Evolutionary conservation across 2,888 invertebrate species (phyloP), one percentile per base, ranked within the genome.

Genomic region (Drosophila heteroneura): DNA sequence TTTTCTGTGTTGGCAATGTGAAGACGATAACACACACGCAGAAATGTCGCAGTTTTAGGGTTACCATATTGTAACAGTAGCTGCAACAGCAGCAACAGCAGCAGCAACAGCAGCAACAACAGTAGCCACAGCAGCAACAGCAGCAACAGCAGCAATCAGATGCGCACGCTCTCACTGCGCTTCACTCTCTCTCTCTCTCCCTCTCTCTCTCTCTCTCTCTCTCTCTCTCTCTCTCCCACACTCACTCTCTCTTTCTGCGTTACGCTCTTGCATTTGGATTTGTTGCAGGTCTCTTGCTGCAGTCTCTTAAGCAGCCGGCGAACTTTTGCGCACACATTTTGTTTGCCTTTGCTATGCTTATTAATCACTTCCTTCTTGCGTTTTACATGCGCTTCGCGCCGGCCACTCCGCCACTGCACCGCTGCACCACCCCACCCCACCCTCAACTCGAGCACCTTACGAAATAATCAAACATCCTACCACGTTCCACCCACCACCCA

Each of bases 321-420:
- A 60, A 63, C 33, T 74, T 81, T 74, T 49, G 39, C 32, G 60
- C 51, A 72, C 61, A 66, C 62, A 39, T 52, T 68, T 75, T 77
- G 65, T 71, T 77, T 77, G 74, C 73, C 57, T 82, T 76, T 53
- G 73, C 70, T 52, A 12, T 71, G 82, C 74, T 82, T 79, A 88
- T 84, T 88, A 88, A 88, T 84, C 77, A 85, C 85, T 84, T 84
- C 85, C 84, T 75, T 79, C 82, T 84, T 72, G 79, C 71, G 79
- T 70, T 82, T 73, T 72, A 71, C 82, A 78, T 74, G 71, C 80
- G 74, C 72, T 72, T 80, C 53, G 62, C 56, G 9, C 37, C 35
- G 35, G 41, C 10, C 14, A 10, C 75, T 10, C 47, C 26, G 7
- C 14, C 26, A 41, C 22, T 26, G 10, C 22, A 16, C 4, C 14